A percentile compares a stretch with the other conserved stretches of the same genome.
Evolutionary conservation across 2,888 invertebrate genomes (phyloP).

Genomic region (Fabriciana adippe): DNA sequence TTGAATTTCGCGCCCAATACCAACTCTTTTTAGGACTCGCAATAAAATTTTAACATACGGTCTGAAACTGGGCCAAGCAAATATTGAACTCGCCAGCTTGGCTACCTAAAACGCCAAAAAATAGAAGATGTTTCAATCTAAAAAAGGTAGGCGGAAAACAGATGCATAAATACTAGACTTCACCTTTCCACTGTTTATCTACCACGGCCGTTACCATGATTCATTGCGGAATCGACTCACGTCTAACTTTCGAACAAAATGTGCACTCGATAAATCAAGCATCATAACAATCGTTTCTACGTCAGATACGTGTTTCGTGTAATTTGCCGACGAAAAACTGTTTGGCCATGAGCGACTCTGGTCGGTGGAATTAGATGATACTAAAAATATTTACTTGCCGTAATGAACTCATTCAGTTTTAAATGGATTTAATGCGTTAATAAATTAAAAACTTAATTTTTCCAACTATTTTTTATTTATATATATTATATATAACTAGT

Average conservation of each 20-base stretch:
- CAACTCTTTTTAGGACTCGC: no score
- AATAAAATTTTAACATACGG: neutral
- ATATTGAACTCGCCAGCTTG: neutral
- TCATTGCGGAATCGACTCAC: conserved; percentile 56
- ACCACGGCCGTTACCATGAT: conserved; percentile 57
- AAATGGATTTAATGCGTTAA: neutral
- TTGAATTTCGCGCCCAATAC: no score
- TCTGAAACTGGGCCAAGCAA: neutral
- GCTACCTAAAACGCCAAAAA: neutral
- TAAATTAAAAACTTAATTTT: neutral
- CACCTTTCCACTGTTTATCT: conserved; percentile 60
- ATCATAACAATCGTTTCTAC: conserved; percentile 60
- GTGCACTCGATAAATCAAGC: conserved; percentile 69
- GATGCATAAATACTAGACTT: conserved; percentile 45
- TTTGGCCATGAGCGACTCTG: conserved; percentile 38
- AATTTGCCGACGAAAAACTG: conserved; percentile 55
- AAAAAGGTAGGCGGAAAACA: conserved; percentile 34
- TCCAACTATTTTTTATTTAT: neutral
- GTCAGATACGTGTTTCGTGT: conserved; percentile 50
- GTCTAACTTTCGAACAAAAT: conserved; percentile 59
- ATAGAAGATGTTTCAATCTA: conserved; percentile 9
- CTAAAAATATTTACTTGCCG: conserved; percentile 26
- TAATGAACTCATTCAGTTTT: conserved; percentile 14
- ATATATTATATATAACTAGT: neutral
- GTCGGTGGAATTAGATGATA: conserved; percentile 23